A percentile compares a stretch with the other conserved stretches of the same genome.
phyloP scores from a whole-genome alignment of 2,888 invertebrate species.

The Ectobius pallidus region DNA sequence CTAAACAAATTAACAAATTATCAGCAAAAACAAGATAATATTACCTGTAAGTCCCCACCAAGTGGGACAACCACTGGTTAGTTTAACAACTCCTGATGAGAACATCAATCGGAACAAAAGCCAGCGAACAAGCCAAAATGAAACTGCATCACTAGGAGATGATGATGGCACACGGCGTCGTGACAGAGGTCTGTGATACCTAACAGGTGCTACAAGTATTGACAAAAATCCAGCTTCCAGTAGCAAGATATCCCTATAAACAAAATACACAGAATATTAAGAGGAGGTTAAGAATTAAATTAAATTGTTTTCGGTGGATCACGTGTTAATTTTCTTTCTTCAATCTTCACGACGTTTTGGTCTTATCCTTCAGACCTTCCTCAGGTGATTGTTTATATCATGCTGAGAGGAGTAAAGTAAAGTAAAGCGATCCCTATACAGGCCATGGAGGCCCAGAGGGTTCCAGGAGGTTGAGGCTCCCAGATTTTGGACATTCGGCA shows the following conservation, averaged over 20 bases:
- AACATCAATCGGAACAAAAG: conserved; percentile 75
- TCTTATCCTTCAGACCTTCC: no score
- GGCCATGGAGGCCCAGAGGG: no score
- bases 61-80: conserved; percentile 71
- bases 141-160: conserved; percentile 60
- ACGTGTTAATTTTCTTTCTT: no score
- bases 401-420: neutral
- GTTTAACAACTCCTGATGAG: conserved; percentile 72
- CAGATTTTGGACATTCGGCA: no score
- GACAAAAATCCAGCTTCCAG: conserved; percentile 76
- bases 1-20: no score
- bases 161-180: conserved; percentile 1
- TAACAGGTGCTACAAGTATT: conserved; percentile 70
- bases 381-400: no score
- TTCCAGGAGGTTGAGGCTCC: no score
- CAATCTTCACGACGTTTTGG: no score
- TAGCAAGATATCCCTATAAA: conserved; percentile 70
- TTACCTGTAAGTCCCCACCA: conserved; percentile 81
- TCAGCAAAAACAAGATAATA: conserved; percentile 16
- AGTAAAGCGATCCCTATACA: no score
- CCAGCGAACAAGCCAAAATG: conserved; percentile 74
- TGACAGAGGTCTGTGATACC: conserved; percentile 51
- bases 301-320: no score
- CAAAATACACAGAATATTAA: conserved; percentile 17
- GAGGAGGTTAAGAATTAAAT: neutral